A percentile compares a stretch with the other conserved stretches of the same genome.
These are phyloP conservation scores for Macrotus californicus DNA, from an alignment of 2,113 vertebrate genomes.

Conservation along the genomic window DNA sequence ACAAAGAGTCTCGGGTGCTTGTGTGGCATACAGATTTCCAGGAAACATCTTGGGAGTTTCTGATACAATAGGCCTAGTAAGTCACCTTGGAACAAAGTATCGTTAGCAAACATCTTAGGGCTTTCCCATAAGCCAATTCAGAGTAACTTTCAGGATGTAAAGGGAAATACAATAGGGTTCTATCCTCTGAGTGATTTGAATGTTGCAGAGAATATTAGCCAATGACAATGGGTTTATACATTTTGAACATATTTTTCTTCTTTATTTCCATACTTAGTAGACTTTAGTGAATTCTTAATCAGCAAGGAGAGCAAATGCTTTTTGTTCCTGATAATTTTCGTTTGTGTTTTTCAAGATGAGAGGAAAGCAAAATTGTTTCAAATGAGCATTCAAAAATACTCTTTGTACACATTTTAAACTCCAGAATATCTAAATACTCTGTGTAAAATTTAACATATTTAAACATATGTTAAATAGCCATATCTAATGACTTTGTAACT, in stretches of 20 bases:
- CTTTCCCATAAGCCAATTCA: not conserved
- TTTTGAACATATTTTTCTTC: not conserved
- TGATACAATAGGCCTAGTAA: not conserved
- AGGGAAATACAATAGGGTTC: not conserved
- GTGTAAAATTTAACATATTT: not conserved
- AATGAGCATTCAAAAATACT: not conserved
- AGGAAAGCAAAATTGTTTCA: not conserved
- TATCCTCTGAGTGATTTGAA: not conserved
- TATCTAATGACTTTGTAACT: not conserved
- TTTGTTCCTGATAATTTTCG: not conserved
- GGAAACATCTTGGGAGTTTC: not conserved
- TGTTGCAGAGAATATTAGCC: not conserved
- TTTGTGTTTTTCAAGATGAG: slow-evolving; percentile 1
- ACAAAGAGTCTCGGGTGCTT: not conserved
- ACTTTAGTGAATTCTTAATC: not conserved
- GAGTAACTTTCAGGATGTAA: not conserved
- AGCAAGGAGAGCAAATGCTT: not conserved
- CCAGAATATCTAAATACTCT: not conserved
- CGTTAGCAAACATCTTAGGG: not conserved
- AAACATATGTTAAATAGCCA: not conserved
- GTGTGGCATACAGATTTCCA: not conserved
- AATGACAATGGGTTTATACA: not conserved
- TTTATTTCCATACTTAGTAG: not conserved
- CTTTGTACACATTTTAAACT: not conserved
- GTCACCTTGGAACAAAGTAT: not conserved